phyloP scores from a whole-genome alignment of 2,797 vertebrate genomes.

The Semaprochilodus insignis region DNA sequence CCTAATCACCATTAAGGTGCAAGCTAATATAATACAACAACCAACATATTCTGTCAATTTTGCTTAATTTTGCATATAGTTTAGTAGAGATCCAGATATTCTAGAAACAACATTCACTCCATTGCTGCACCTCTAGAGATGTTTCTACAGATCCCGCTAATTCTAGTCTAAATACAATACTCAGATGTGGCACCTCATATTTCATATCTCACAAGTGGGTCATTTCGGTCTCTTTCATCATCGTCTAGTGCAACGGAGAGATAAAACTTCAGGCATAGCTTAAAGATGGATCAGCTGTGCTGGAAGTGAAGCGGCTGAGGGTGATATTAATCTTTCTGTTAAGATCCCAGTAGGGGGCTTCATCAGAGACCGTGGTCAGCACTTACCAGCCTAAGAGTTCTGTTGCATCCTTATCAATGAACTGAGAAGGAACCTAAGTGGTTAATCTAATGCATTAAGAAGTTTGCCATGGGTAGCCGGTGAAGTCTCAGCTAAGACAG shows the following conservation, averaged over 20 bases:
- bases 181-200: constrained; percentile 20
- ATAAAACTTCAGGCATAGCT: constrained; percentile 10
- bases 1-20: not conserved
- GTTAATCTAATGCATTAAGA: constrained; percentile 8
- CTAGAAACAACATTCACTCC: not conserved
- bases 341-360: constrained; percentile 8
- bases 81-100: not conserved
- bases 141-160: not conserved
- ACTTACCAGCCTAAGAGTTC: constrained; percentile 19
- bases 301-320: constrained; percentile 3
- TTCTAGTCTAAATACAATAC: constrained; percentile 13
- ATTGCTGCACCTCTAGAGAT: not conserved
- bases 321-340: constrained; percentile 24
- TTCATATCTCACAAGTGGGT: constrained; percentile 8
- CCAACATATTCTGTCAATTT: too few relatives aligned
- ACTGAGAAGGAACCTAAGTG: not conserved
- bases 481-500: not conserved
- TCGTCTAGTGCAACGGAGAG: constrained; percentile 3
- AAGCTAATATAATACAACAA: too few relatives aligned
- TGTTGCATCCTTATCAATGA: not conserved
- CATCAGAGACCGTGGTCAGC: constrained; percentile 20
- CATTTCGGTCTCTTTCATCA: constrained; percentile 47
- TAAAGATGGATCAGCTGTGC: constrained; percentile 15
- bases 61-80: too few relatives aligned
- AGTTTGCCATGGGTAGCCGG: not conserved